Base-by-base conservation (phyloP, 2,797 vertebrate species). In the Periophthalmus magnuspinnatus region DNA sequence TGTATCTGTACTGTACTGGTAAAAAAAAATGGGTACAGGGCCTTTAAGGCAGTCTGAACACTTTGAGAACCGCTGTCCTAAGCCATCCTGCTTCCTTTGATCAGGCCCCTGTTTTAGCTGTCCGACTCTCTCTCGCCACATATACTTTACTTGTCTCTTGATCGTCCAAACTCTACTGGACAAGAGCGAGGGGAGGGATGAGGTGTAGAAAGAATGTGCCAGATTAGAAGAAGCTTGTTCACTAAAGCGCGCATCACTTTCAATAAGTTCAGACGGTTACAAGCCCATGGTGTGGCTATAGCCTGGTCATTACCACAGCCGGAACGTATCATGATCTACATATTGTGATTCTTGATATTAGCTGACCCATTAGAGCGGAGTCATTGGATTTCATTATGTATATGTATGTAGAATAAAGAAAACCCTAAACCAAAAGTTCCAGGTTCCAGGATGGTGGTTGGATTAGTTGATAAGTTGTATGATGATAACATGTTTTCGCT, bases 71-170 rank as follows among this genome's bases (percentile, higher is more conserved):
- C 65, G 77, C 81, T 86, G 80, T 81, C 84, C 78, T 79, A 87
- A 85, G 85, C 80, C 78, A 73, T 54, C 21, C 66, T 55, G 33
- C 70, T 19, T 54, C 74, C 86, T 90, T 90, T 91, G 88, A 91
- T 88, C 89, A 72, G 2, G 65, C 47, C 22, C 79, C 58, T 84
- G 78, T 77, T 65, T 71, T 74, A 81, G 78, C 75, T 67, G 78
- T 80, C 83, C 74, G 77, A 76, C 74, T 71, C 57, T 59, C 57
- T 19, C 57, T 59, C 41, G 13, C 73, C 68, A 47, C 77, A 3
- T 71, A 76, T 80, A 36, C 5, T 84, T 71, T 76, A 80, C 82
- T 75, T 57, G 62, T 72, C 70, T 74, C 67, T 62, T 38, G 59
- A 21, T 62, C 11, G 60, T n/a, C 36, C 70, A 85, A 76, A 84